Percentiles rank a stretch among this genome's conserved stretches.
Evolutionary conservation across 2,797 vertebrate species (phyloP).

Genomic region (Siniperca undulata): DNA sequence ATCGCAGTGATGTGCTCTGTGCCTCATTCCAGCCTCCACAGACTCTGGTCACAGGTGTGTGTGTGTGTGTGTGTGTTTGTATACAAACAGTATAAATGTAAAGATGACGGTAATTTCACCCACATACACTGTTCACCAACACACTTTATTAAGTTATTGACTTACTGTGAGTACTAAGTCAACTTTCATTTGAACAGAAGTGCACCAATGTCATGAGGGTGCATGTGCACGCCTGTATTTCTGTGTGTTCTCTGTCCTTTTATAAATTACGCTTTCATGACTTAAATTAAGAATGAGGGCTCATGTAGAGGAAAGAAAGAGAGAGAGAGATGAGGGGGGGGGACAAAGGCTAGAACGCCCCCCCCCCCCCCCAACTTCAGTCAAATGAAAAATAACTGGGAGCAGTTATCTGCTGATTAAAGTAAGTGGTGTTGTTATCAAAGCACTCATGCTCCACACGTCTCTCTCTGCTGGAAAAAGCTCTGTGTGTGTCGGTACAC

Average conservation of each 20-base stretch:
- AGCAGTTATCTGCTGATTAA: slow-evolving; percentile 61
- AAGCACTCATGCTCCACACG: slow-evolving; percentile 39
- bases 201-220: neutral
- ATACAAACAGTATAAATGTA: neutral
- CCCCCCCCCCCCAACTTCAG: slow-evolving; percentile 5
- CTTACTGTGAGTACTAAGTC: neutral
- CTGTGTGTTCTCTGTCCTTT: slow-evolving; percentile 12
- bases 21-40: slow-evolving; percentile 85
- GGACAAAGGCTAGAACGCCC: slow-evolving; percentile 2
- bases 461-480: slow-evolving; percentile 46
- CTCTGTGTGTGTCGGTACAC: slow-evolving; percentile 21
- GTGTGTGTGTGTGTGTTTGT: slow-evolving; percentile 24
- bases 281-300: slow-evolving; percentile 34
- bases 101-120: neutral
- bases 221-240: neutral
- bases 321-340: neutral
- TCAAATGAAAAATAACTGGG: slow-evolving; percentile 48
- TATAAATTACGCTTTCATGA: slow-evolving; percentile 25
- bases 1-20: slow-evolving; percentile 70
- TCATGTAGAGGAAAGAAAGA: slow-evolving; percentile 30
- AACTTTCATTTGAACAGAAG: slow-evolving; percentile 1
- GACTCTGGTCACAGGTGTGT: slow-evolving; percentile 84
- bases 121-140: neutral
- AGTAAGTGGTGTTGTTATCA: slow-evolving; percentile 64
- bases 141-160: neutral